A percentile compares a stretch with the other conserved stretches of the same genome.
These are phyloP conservation scores for Caenorhabditis sp. DNA, from an alignment of 2,888 invertebrate species.

Conservation along the genomic window DNA sequence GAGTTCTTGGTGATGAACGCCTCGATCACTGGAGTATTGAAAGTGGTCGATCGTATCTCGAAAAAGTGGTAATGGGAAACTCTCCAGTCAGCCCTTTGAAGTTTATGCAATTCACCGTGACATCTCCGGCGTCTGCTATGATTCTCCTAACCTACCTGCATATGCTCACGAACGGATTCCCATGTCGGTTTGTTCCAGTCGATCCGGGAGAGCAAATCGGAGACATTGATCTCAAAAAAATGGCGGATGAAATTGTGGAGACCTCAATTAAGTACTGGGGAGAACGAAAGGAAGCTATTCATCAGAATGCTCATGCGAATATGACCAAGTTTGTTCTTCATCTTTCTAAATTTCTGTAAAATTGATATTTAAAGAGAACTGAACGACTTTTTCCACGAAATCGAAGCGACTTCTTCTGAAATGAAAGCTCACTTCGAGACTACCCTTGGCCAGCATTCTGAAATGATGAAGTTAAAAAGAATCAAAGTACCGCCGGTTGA, in stretches of 20 bases:
- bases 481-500: neutral
- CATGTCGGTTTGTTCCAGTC: neutral
- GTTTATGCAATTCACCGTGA: constrained; percentile 38
- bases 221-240: neutral
- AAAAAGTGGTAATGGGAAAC: neutral
- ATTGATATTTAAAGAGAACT: constrained; percentile 3
- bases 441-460: neutral
- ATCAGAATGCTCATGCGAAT: neutral
- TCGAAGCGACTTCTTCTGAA: constrained; percentile 18
- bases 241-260: neutral
- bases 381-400: constrained; percentile 27
- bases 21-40: constrained; percentile 39
- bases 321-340: neutral
- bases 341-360: neutral
- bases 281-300: neutral
- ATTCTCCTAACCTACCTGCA: constrained; percentile 18
- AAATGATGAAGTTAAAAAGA: neutral
- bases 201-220: neutral
- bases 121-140: constrained; percentile 12
- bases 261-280: constrained; percentile 9
- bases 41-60: neutral
- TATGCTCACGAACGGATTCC: neutral
- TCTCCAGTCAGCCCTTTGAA: neutral
- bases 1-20: constrained; percentile 3
- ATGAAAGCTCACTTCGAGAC: constrained; percentile 4